phyloP scores from a whole-genome alignment of 2,888 invertebrate genomes.

The Pomacea canaliculata region DNA sequence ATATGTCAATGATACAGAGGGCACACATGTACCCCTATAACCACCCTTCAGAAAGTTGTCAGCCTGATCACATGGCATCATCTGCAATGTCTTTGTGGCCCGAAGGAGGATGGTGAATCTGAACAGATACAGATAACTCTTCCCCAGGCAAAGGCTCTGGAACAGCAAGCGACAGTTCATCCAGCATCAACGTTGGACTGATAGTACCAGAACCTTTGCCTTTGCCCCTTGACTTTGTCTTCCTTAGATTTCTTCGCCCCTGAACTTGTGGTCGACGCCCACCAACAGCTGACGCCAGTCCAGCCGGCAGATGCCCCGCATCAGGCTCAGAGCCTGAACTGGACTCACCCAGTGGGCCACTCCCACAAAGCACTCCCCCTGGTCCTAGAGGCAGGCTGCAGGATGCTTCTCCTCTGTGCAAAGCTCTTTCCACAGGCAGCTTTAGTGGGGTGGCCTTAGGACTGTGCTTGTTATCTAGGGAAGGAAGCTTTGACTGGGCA shows the following conservation, averaged over 20 bases:
- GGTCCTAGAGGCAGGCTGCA: background rate
- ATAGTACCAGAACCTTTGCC: slow-evolving; percentile 61
- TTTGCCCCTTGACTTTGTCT: slow-evolving; percentile 64
- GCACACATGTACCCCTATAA: too few species aligned
- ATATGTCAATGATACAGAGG: too few species aligned
- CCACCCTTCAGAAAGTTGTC: background rate
- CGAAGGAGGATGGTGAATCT: background rate
- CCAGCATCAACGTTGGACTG: slow-evolving; percentile 49
- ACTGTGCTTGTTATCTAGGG: slow-evolving; percentile 35
- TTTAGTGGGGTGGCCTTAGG: slow-evolving; percentile 43
- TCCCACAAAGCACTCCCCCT: slow-evolving; percentile 27
- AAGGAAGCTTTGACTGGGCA: slow-evolving; percentile 40
- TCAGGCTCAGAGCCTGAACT: slow-evolving; percentile 63
- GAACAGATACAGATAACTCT: background rate
- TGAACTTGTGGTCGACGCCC: slow-evolving; percentile 13
- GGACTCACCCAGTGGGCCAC: slow-evolving; percentile 47
- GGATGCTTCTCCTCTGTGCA: background rate
- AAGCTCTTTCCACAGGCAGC: slow-evolving; percentile 25
- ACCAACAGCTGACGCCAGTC: background rate
- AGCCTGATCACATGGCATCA: background rate
- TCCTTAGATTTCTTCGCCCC: slow-evolving; percentile 57
- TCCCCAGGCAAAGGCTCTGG: slow-evolving; percentile 22
- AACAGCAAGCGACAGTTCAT: slow-evolving; percentile 43
- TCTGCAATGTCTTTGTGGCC: background rate
- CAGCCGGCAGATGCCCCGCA: slow-evolving; percentile 43